Conservation (phyloP, 2,888 invertebrate genomes). For the Drosophila emarginata region DNA sequence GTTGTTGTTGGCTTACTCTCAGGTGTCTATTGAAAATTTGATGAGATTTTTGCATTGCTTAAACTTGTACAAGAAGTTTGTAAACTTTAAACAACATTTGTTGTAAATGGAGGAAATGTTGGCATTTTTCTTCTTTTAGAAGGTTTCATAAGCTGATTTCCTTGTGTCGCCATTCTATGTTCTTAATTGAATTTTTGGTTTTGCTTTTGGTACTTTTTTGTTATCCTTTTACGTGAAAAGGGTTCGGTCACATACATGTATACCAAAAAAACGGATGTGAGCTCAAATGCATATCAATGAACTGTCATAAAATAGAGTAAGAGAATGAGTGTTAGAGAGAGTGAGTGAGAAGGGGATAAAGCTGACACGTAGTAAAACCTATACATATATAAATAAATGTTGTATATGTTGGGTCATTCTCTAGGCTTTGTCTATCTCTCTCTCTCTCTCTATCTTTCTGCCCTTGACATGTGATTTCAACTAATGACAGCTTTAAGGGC, state of each 20-base stretch:
- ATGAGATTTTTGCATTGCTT: constrained; percentile 62
- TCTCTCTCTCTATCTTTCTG: constrained; percentile 52
- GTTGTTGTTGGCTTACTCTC: constrained; percentile 29
- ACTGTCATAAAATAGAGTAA: constrained; percentile 60
- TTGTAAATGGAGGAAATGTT: constrained; percentile 58
- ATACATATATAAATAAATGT: neutral
- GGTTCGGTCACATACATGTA: constrained; percentile 14
- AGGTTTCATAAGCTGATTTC: constrained; percentile 58
- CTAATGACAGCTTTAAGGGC: constrained; percentile 70
- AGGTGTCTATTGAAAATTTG: constrained; percentile 71
- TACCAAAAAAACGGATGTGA: neutral
- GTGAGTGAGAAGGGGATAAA: constrained; percentile 28
- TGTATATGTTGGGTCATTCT: neutral
- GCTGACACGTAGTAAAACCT: constrained; percentile 72
- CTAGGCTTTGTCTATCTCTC: constrained; percentile 20
- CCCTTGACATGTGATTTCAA: constrained; percentile 75
- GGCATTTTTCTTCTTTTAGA: constrained; percentile 13
- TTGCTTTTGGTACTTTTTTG: constrained; percentile 22
- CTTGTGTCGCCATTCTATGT: constrained; percentile 31
- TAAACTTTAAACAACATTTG: constrained; percentile 56
- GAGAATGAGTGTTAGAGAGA: constrained; percentile 18
- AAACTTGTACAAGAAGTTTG: constrained; percentile 13
- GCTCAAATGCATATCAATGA: constrained; percentile 72
- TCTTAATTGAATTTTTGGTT: constrained; percentile 62
- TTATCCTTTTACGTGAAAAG: neutral